phyloP scores from a whole-genome alignment of 2,113 vertebrate genomes.

The Callithrix jacchus region DNA sequence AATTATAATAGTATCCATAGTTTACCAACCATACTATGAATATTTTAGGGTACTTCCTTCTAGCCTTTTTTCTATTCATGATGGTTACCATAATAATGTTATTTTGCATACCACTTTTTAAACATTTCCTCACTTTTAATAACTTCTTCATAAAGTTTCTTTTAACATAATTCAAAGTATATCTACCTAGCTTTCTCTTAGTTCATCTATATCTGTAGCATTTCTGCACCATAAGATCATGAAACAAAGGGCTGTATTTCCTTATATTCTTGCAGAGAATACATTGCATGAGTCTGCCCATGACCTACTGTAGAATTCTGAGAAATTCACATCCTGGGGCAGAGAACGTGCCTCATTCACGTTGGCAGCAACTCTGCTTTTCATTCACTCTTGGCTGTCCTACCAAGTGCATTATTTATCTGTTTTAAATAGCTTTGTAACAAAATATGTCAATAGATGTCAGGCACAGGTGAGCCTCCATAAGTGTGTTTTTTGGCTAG shows the following conservation, averaged over 20 bases:
- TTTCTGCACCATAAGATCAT: background rate
- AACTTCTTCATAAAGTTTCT: background rate
- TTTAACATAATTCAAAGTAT: background rate
- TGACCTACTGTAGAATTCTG: background rate
- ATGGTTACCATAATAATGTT: background rate
- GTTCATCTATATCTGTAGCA: background rate
- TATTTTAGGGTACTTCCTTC: background rate
- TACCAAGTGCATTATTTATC: background rate
- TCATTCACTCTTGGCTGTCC: background rate
- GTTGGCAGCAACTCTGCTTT: background rate
- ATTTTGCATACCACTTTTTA: background rate
- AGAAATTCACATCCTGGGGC: background rate
- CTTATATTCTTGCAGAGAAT: background rate
- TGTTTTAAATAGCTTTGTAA: slow-evolving; percentile 31
- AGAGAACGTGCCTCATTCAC: background rate
- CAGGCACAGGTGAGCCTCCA: background rate
- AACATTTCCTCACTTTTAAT: background rate
- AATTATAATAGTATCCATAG: background rate
- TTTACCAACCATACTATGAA: background rate
- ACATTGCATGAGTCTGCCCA: background rate
- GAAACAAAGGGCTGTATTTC: background rate
- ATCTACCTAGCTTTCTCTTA: background rate
- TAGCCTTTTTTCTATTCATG: background rate
- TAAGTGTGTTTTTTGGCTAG: background rate
- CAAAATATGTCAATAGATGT: background rate